Evolutionary conservation across 2,113 vertebrate genomes (phyloP), one percentile per base, ranked within the genome.

Genomic region (Porphyrio hochstetteri): DNA sequence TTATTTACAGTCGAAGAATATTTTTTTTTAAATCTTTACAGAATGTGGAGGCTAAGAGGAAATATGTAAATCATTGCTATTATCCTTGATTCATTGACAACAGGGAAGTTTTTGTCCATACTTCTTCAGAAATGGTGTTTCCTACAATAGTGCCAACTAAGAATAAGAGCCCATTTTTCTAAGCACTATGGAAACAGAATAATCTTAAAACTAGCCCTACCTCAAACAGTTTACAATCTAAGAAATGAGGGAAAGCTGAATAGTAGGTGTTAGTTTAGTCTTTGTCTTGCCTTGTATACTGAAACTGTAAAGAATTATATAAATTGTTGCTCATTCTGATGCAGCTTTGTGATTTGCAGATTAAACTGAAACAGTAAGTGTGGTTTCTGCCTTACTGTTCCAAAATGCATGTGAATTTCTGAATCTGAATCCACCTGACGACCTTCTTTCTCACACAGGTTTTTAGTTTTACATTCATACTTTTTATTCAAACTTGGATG

Each of bases 181-280:
- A 82, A 92, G 88, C 69, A 36, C 88, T 94, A 83, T 95, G 95
- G 93, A 96, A 97, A 95, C 92, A 88, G 82, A 86, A 83, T 60
- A 88, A 93, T 95, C 74, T 93, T 82, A 57, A 96, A 91, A 94
- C 76, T 74, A 94, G 72, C 88, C 88, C 85, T 96, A 93, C 82
- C 88, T 96, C 68, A 86, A 92, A 83, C 64, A 94, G 85, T 95
- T 90, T 93, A 93, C 72, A 93, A 74, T 28, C 71, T 87, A 65
- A 91, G 60, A 81, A 95, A 95, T 93, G 88, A 94, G 82, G 94
- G 68, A 91, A 93, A 91, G 75, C 90, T 95, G 84, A 46, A 89
- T 77, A 94, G 82, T 46, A 48, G 63, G 74, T 95, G 90, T 95
- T 95, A 82, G 74, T 93, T 91, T 91, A 84, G 70, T 89, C 91